A percentile compares a stretch with the other conserved stretches of the same genome.
These are phyloP conservation scores for Platalea minor DNA, from an alignment of 2,797 vertebrate species.

Conservation along the genomic window DNA sequence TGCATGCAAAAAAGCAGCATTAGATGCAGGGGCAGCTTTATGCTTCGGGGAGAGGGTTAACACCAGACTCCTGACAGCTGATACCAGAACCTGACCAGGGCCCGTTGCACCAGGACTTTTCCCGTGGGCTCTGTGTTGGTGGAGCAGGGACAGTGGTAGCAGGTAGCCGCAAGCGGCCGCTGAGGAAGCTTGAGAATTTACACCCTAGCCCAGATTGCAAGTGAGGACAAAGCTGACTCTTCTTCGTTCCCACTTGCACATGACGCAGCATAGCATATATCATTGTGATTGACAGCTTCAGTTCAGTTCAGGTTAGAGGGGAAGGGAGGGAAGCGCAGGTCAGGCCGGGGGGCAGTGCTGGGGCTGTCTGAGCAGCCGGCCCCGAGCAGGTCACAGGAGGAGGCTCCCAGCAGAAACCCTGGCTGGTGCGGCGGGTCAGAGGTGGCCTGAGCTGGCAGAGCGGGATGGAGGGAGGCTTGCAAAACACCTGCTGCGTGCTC, in stretches of 20 bases:
- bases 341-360: not conserved
- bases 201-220: not conserved
- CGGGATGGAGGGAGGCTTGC: not conserved
- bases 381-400: not conserved
- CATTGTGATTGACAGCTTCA: not conserved
- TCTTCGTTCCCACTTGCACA: not conserved
- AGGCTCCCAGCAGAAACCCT: not conserved
- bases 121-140: not conserved
- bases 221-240: not conserved
- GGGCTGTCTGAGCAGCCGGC: not conserved
- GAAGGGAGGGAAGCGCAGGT: not conserved
- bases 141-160: not conserved
- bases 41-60: not conserved
- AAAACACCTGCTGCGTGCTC: not conserved
- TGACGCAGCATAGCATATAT: not conserved
- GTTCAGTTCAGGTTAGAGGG: not conserved
- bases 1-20: too few species aligned
- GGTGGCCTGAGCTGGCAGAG: not conserved
- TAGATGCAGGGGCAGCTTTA: not conserved
- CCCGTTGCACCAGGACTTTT: not conserved
- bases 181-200: not conserved
- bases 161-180: not conserved
- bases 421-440: not conserved
- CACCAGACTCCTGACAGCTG: not conserved
- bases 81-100: not conserved